phyloP scores from a whole-genome alignment of 1,140 invertebrate genomes.

The Meloidogyne hapla region DNA sequence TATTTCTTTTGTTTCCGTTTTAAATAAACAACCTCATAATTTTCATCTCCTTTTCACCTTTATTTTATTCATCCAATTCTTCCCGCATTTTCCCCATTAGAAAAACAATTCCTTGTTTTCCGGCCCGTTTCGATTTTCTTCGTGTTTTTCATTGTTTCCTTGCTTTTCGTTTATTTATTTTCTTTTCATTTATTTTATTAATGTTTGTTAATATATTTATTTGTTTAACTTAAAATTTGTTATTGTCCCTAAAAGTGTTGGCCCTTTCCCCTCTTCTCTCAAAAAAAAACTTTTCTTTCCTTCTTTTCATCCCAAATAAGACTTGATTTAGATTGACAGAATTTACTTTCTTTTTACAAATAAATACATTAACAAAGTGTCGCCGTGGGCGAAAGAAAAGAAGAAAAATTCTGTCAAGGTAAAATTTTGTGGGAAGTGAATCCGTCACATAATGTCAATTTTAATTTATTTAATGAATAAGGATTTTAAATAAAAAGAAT shows the following conservation, averaged over 20 bases:
- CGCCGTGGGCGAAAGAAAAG: constrained; percentile 4
- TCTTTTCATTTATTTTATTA: not conserved
- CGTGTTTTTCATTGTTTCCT: not conserved
- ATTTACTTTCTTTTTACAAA: not conserved
- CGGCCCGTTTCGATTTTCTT: not conserved
- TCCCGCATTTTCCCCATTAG: not conserved
- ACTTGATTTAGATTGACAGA: not conserved
- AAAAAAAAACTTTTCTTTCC: not conserved
- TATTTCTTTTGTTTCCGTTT: constrained; percentile 8
- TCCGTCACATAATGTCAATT: not conserved
- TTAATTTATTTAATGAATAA: not conserved
- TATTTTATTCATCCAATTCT: not conserved
- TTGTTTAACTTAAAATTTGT: not conserved
- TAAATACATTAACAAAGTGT: not conserved
- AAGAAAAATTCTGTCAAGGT: not conserved
- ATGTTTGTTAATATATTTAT: not conserved
- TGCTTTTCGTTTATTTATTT: not conserved
- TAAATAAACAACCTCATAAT: not conserved
- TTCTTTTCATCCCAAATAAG: not conserved
- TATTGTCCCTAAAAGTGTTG: constrained; percentile 2
- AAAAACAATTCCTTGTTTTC: not conserved
- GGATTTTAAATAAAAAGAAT: not conserved
- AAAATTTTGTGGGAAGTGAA: not conserved
- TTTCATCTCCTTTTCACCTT: not conserved
- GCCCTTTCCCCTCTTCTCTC: not conserved